Evolutionary conservation across 35 echinoderm and acorn worm genomes (phyloP).

Genomic region (Ophiothrix spiculata): DNA sequence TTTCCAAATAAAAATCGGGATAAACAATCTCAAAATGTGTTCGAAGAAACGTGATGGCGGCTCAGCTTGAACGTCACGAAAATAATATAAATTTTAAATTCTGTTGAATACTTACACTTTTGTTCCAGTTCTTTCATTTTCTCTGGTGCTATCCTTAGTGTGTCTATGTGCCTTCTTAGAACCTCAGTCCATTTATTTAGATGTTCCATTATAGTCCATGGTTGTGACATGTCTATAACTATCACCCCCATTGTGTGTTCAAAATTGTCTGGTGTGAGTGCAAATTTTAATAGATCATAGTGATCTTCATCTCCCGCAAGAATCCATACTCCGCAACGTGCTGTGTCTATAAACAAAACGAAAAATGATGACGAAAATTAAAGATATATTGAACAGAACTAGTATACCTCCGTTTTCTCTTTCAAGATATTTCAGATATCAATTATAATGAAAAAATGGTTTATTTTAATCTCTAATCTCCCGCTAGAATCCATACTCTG

Average conservation of each 20-base stretch:
- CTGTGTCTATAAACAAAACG: conserved; percentile 60
- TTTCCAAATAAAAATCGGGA: too few species aligned
- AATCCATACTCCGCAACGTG: conserved; percentile 96
- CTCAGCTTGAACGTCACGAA: too few species aligned
- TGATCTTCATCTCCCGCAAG: conserved; percentile 83
- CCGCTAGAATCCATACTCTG: too few species aligned
- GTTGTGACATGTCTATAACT: conserved; percentile 90
- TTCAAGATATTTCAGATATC: too few species aligned
- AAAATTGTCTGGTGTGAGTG: conserved; percentile 73
- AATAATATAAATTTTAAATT: too few species aligned
- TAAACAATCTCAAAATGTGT: too few species aligned
- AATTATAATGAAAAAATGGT: too few species aligned
- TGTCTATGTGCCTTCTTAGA: conserved; percentile 82
- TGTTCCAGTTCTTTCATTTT: conserved; percentile 87
- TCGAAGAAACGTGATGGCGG: too few species aligned
- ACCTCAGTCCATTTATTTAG: conserved; percentile 79
- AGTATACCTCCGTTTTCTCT: too few species aligned
- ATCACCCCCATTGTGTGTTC: conserved; percentile 76
- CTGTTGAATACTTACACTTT: conserved; percentile 78
- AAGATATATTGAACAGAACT: too few species aligned
- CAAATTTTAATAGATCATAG: conserved; percentile 76
- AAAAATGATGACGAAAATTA: too few species aligned
- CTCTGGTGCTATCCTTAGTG: conserved; percentile 80
- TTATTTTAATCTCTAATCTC: too few species aligned
- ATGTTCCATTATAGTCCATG: conserved; percentile 88